Base-by-base conservation (phyloP, 2,888 invertebrate species). In the Listrodromus nycthemerus region DNA sequence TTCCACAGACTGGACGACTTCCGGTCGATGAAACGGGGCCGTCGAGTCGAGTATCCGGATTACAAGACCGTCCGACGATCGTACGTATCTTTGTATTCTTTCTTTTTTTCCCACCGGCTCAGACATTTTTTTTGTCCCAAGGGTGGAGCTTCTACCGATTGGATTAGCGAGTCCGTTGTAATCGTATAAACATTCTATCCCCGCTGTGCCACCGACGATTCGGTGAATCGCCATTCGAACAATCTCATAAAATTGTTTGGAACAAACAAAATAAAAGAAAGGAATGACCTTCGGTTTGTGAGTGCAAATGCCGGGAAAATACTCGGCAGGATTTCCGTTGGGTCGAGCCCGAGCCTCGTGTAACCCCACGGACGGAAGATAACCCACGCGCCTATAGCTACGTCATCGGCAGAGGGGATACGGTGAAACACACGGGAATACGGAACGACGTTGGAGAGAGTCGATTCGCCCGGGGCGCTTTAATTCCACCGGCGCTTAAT, bases 401-500 rank as follows among this genome's bases (percentile, higher is more conserved):
- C 71, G 73, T 58, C n/a, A 55, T 66, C 63, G 37, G 70, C 37
- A 65, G 21, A 65, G 21, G 61, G 24, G 6, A 78, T 27, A 37
- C 6, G 33, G 52, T 37, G 13, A 75, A 75, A 75, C 65, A 65
- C 65, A 63, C 63, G 74, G 37, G 19, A 65, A 37, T 33, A 10
- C 16, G 71, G 55, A 30, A 19, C 52, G n/a, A 48, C 19, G 55
- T 41, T 65, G 63, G 52, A 66, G 69, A 65, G 70, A 73, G 69
- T 67, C 67, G 61, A 78, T 84, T 84, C 81, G 74, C 70, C 70
- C 81, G 55, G 86, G 85, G 86, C 89, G 85, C 87, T 89, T 89
- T 89, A 89, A 89, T 89, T 89, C 89, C 89, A 71, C 78, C 50
- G 75, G 78, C 75, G 84, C 81, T 84, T 82, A 84, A 84, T 84